A percentile compares a stretch with the other conserved stretches of the same genome.
Conservation (phyloP, 2,888 invertebrate species). For the Odontothrips loti region DNA sequence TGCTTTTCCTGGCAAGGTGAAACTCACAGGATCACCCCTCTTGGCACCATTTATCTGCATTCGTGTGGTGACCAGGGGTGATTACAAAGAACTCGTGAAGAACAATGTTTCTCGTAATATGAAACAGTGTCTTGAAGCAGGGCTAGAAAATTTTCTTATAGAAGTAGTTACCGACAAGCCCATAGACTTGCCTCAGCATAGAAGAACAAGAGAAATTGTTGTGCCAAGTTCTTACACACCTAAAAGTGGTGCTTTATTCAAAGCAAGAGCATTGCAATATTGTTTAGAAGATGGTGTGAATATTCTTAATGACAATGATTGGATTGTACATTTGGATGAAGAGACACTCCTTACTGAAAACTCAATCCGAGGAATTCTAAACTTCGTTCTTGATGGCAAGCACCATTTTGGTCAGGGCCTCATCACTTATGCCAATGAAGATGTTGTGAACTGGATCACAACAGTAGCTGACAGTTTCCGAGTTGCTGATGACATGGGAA, state of each 20-base stretch:
- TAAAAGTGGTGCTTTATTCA: constrained; percentile 87
- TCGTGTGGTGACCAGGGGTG: constrained; percentile 89
- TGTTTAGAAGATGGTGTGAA: constrained; percentile 89
- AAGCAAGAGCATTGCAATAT: constrained; percentile 91
- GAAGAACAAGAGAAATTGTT: constrained; percentile 79
- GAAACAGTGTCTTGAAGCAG: constrained; percentile 80
- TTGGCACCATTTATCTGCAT: constrained; percentile 92
- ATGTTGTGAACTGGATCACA: constrained; percentile 94
- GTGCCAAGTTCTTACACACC: constrained; percentile 84
- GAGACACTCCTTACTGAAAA: constrained; percentile 92
- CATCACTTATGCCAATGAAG: constrained; percentile 94
- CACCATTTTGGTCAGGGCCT: constrained; percentile 94
- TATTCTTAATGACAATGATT: constrained; percentile 77
- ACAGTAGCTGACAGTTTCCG: constrained; percentile 93
- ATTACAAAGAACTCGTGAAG: constrained; percentile 85
- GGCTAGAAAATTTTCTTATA: constrained; percentile 90
- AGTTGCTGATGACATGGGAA: constrained; percentile 97
- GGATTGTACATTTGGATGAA: constrained; percentile 97
- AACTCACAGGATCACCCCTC: constrained; percentile 82
- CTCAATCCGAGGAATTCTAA: constrained; percentile 81
- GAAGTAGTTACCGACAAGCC: constrained; percentile 94
- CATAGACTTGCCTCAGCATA: constrained; percentile 69
- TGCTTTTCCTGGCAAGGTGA: constrained; percentile 89
- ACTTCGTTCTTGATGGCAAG: constrained; percentile 91
- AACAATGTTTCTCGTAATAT: constrained; percentile 82